A percentile compares a stretch with the other conserved stretches of the same genome.
These are phyloP conservation scores for Luscinia megarhynchos DNA, from an alignment of 2,797 vertebrate genomes.

Conservation along the genomic window DNA sequence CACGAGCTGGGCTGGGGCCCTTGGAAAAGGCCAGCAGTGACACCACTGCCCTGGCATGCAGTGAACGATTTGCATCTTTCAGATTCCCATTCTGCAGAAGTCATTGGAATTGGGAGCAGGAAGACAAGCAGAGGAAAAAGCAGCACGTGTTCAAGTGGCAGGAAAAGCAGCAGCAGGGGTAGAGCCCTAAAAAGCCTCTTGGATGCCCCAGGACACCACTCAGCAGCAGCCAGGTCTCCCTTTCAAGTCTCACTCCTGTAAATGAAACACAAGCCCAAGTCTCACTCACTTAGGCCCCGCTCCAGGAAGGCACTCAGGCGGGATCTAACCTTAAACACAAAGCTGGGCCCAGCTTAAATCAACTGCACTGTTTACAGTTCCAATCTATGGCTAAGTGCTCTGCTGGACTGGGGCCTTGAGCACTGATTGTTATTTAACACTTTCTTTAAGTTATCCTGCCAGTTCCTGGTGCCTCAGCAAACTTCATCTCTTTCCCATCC, in stretches of 20 bases:
- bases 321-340: neutral
- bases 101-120: neutral
- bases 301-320: conserved; percentile 24
- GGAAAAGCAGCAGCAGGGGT: neutral
- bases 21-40: neutral
- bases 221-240: neutral
- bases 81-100: neutral
- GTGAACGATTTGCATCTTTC: neutral
- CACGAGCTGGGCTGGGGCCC: neutral
- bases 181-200: neutral
- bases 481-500: conserved; percentile 18
- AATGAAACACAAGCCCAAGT: neutral
- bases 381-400: conserved; percentile 17
- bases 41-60: neutral
- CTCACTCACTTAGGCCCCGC: neutral
- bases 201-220: neutral
- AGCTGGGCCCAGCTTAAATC: neutral
- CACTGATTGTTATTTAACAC: neutral
- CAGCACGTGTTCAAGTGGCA: neutral
- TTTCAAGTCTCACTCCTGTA: neutral
- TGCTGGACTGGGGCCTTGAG: conserved; percentile 33
- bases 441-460: neutral
- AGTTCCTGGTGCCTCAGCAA: conserved; percentile 2
- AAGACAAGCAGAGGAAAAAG: neutral
- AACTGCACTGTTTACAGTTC: conserved; percentile 31